Conservation (phyloP, 2,113 vertebrate genomes). For the Dendrocopos noguchii region DNA sequence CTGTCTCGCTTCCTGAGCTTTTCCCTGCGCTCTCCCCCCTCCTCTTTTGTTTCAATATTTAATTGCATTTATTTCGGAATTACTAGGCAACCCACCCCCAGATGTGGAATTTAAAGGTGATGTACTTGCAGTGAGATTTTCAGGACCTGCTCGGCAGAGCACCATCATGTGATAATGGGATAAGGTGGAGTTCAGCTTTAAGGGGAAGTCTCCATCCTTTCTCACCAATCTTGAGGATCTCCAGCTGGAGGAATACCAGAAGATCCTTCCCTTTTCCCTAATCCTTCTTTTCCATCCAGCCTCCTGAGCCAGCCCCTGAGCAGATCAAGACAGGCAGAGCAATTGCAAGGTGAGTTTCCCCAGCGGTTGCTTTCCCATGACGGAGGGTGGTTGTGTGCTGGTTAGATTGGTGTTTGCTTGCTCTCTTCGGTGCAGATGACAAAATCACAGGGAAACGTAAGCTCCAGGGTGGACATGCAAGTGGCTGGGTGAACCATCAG, state of each 20-base stretch:
- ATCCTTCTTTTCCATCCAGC: neutral
- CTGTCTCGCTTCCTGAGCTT: neutral
- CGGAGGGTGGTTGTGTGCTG: neutral
- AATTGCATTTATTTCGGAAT: slow-evolving; percentile 47
- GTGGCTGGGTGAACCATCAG: neutral
- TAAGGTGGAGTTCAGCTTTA: slow-evolving; percentile 78
- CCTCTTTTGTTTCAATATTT: slow-evolving; percentile 24
- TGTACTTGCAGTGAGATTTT: slow-evolving; percentile 31
- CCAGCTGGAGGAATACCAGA: slow-evolving; percentile 30
- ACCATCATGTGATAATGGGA: slow-evolving; percentile 69
- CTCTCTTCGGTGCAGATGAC: neutral
- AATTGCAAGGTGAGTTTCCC: slow-evolving; percentile 52
- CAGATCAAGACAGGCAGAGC: neutral
- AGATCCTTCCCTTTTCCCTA: neutral
- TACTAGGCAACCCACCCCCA: slow-evolving; percentile 72
- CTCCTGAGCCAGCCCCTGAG: neutral
- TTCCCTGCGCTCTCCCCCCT: neutral
- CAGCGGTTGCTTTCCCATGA: neutral
- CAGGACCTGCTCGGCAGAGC: slow-evolving; percentile 31
- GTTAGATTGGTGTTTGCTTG: neutral
- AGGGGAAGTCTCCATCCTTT: slow-evolving; percentile 73
- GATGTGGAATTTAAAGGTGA: slow-evolving; percentile 49
- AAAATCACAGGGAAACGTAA: neutral
- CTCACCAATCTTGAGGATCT: slow-evolving; percentile 53
- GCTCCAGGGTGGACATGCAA: neutral